These are phyloP conservation scores for Drosophila pallidifrons DNA, from an alignment of 1,140 invertebrate genomes.

Conservation along the genomic window DNA sequence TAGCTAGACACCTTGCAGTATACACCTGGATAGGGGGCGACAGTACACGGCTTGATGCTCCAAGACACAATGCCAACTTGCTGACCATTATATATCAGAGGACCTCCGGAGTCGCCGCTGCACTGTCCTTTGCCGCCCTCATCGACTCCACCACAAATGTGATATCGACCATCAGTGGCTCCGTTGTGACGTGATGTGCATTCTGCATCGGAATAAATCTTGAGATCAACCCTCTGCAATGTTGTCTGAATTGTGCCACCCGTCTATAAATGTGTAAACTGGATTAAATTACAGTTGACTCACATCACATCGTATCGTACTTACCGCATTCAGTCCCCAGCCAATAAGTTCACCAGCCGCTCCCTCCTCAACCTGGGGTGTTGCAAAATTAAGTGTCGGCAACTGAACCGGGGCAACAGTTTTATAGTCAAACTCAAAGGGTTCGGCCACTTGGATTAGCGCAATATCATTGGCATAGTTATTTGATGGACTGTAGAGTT, in stretches of 20 bases:
- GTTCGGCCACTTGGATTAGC: conserved; percentile 57
- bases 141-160: conserved; percentile 84
- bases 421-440: conserved; percentile 58
- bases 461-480: conserved; percentile 80
- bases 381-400: conserved; percentile 51
- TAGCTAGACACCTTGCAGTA: conserved; percentile 85
- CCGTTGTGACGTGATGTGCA: conserved; percentile 67
- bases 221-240: conserved; percentile 82
- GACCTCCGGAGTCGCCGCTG: conserved; percentile 85
- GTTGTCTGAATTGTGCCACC: conserved; percentile 69
- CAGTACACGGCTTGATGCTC: conserved; percentile 85
- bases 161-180: conserved; percentile 57
- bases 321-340: conserved; percentile 79
- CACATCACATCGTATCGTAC: conserved; percentile 1
- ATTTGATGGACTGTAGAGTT: conserved; percentile 60
- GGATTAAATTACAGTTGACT: neutral
- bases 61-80: conserved; percentile 85
- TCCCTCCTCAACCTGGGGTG: conserved; percentile 59
- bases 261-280: conserved; percentile 58
- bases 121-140: conserved; percentile 86
- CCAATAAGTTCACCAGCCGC: conserved; percentile 67
- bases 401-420: conserved; percentile 66
- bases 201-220: conserved; percentile 81
- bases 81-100: conserved; percentile 69
- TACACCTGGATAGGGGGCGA: conserved; percentile 84